Conservation (phyloP, 2,797 vertebrate species). For the Anniella stebbinsi region DNA sequence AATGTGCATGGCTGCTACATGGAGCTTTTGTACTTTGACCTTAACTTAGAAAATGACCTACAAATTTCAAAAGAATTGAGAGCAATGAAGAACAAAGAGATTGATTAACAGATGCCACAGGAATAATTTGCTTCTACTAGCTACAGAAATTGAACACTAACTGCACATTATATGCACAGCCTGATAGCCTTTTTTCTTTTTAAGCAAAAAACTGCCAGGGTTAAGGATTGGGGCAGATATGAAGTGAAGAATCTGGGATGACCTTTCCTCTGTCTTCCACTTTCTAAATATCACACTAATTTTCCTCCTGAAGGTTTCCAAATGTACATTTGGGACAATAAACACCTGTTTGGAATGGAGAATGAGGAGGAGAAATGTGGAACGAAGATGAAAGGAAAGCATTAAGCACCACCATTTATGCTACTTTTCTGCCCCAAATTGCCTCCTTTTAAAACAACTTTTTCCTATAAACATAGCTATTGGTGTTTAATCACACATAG, state of each 20-base stretch:
- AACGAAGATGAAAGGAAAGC: neutral
- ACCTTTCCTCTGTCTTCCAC: neutral
- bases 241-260: neutral
- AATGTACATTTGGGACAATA: neutral
- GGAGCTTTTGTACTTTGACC: neutral
- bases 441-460: neutral
- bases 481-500: neutral
- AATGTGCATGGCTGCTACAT: neutral
- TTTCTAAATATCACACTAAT: neutral
- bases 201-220: too few species aligned
- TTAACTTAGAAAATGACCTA: conserved; percentile 2
- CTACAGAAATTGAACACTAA: neutral
- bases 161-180: neutral
- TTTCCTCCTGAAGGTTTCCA: neutral
- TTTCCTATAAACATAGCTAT: neutral
- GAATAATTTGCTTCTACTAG: neutral
- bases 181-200: neutral
- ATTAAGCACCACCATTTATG: too few species aligned
- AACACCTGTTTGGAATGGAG: neutral
- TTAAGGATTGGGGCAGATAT: neutral
- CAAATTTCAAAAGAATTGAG: conserved; percentile 54
- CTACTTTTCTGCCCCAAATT: neutral
- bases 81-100: conserved; percentile 27
- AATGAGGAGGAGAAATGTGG: neutral
- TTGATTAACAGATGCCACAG: neutral